These are phyloP conservation scores for Lepeophtheirus nordmannii DNA, from an alignment of 2,888 invertebrate species.

Conservation along the genomic window DNA sequence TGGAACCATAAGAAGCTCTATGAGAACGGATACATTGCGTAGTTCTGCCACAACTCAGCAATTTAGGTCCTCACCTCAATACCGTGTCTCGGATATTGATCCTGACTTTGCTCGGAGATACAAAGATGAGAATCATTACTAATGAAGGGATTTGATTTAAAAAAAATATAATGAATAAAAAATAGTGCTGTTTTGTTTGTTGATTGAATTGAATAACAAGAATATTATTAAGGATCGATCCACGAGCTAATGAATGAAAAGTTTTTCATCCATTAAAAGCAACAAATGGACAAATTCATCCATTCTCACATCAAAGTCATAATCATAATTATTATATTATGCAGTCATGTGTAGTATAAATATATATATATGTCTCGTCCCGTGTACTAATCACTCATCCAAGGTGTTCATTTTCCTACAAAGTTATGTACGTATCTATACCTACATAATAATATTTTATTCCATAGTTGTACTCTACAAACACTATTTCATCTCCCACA, in stretches of 20 bases:
- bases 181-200: neutral
- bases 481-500: no score
- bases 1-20: slow-evolving; percentile 1
- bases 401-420: no score
- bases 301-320: no score
- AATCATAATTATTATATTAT: no score
- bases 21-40: slow-evolving; percentile 2
- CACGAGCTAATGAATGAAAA: neutral
- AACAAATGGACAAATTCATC: no score
- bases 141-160: neutral
- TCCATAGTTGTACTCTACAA: no score
- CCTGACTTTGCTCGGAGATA: slow-evolving; percentile 18
- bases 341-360: no score
- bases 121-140: slow-evolving; percentile 15
- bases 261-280: no score
- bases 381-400: no score
- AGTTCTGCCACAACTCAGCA: neutral
- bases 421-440: no score
- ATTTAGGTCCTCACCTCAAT: slow-evolving; percentile 13
- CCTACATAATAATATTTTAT: no score
- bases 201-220: neutral
- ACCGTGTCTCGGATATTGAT: slow-evolving; percentile 23
- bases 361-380: no score
- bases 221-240: neutral
- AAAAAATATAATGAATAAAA: neutral